phyloP scores from a whole-genome alignment of 2,113 vertebrate species.

The Clinocottus analis region DNA sequence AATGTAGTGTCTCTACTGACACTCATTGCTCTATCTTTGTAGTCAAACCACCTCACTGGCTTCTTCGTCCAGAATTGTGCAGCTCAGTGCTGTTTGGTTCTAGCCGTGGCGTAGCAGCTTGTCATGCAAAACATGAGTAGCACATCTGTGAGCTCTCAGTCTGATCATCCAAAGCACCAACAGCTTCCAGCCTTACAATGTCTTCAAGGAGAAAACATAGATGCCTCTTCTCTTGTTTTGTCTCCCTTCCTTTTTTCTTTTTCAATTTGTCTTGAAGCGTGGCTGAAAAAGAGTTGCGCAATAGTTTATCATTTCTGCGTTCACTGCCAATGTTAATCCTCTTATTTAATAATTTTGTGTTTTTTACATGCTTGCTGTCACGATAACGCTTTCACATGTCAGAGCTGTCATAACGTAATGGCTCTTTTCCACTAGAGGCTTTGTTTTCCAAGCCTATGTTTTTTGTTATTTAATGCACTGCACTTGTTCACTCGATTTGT shows the following conservation, averaged over 20 bases:
- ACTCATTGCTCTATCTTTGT: conserved; percentile 1
- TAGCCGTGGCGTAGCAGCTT: conserved; percentile 39
- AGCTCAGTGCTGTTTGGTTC: conserved; percentile 10
- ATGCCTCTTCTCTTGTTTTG: not conserved
- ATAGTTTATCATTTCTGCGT: not conserved
- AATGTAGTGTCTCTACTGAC: not conserved
- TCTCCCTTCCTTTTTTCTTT: not conserved
- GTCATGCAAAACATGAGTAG: conserved; percentile 44
- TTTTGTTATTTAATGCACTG: not conserved
- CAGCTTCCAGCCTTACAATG: conserved; percentile 5
- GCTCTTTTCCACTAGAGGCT: not conserved
- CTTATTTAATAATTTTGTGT: not conserved
- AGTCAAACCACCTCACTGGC: not conserved
- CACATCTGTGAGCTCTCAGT: conserved; percentile 68
- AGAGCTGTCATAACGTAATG: not conserved
- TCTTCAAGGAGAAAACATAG: conserved; percentile 17
- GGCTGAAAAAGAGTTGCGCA: conserved; percentile 6
- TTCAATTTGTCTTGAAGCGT: not conserved
- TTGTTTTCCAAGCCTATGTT: not conserved
- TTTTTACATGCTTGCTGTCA: not conserved
- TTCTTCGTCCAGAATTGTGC: conserved; percentile 5
- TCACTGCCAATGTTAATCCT: too few species aligned
- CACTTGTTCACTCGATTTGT: not conserved
- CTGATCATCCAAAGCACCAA: conserved; percentile 32
- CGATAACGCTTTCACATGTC: conserved; percentile 9